A percentile compares a stretch with the other conserved stretches of the same genome.
phyloP scores from a whole-genome alignment of 2,113 vertebrate species.

The Myiozetetes cayanensis region DNA sequence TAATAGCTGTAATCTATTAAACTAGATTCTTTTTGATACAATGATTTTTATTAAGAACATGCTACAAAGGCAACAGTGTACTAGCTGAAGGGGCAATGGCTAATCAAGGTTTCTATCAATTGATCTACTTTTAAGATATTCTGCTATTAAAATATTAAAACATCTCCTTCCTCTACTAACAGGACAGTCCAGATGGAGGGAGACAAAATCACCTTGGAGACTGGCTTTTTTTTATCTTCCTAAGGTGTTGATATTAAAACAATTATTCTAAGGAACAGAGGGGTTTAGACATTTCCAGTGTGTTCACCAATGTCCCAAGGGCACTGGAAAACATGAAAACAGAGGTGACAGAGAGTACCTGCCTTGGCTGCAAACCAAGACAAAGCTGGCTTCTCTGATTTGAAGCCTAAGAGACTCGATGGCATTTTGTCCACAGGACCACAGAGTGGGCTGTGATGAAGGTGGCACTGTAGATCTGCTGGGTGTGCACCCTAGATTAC shows the following conservation, averaged over 20 bases:
- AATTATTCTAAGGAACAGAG: not conserved
- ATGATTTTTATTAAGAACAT: not conserved
- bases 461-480: not conserved
- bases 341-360: not conserved
- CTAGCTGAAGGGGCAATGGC: not conserved
- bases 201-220: not conserved
- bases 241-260: not conserved
- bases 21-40: not conserved
- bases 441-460: rapidly evolving
- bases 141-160: not conserved
- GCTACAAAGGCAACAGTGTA: not conserved
- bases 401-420: not conserved
- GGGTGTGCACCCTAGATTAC: not conserved
- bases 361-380: not conserved
- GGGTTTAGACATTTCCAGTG: not conserved
- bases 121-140: not conserved
- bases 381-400: not conserved
- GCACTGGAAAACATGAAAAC: not conserved
- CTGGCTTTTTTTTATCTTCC: not conserved
- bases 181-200: not conserved
- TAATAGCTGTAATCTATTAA: not conserved
- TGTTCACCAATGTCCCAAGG: not conserved
- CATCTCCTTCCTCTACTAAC: not conserved
- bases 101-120: not conserved
- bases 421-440: rapidly evolving